Base-by-base conservation (phyloP, 37 sponge, comb jelly and placozoan species). In the Hexactinellida sp. region DNA sequence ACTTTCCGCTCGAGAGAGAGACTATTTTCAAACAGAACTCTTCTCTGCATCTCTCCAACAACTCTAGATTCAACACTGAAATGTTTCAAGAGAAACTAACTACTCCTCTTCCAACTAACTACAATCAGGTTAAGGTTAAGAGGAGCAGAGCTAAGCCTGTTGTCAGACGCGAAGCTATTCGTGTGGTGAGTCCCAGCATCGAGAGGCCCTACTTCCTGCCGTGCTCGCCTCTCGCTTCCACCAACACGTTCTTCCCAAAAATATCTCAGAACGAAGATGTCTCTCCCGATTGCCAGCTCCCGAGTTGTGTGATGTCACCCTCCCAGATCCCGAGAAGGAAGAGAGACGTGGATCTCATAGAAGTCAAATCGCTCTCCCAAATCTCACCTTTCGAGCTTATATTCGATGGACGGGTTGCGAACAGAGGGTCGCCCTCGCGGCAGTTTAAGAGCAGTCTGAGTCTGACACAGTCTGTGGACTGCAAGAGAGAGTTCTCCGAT, bases 71-170 rank as follows among this genome's bases (percentile, higher is more conserved):
- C 76, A 63, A 63, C 34, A 28, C 28, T 63, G 76, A 63, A n/a
- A 63, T 63, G 76, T 63, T 63, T 63, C 21, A 63, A n/a, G 76
- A 63, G 76, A 63, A 63, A 63, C 76, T 63, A 3, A 63, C 30
- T 3, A 32, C 76, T 63, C 76, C 76, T 63, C 34, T 63, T 3
- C 76, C 76, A 63, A 63, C 76, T n/a, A 63, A 63, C 76, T 63
- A 63, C 76, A 63, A 63, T n/a, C 76, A 63, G 3, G 34, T n/a
- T n/a, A 63, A n/a, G 13, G 76, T 63, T 63, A 63, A 63, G 34
- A 10, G 76, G 28, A 63, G 76, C 30, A 7, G 76, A 25, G 76
- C 76, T 25, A 63, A 63, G 76, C 76, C 76, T 21, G 76, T 63
- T 3, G 76, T 63, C 30, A 63, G 76, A n/a, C 21, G 76, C 5